These are phyloP conservation scores for Patella caerulea DNA, from an alignment of 2,888 invertebrate species.

Conservation along the genomic window DNA sequence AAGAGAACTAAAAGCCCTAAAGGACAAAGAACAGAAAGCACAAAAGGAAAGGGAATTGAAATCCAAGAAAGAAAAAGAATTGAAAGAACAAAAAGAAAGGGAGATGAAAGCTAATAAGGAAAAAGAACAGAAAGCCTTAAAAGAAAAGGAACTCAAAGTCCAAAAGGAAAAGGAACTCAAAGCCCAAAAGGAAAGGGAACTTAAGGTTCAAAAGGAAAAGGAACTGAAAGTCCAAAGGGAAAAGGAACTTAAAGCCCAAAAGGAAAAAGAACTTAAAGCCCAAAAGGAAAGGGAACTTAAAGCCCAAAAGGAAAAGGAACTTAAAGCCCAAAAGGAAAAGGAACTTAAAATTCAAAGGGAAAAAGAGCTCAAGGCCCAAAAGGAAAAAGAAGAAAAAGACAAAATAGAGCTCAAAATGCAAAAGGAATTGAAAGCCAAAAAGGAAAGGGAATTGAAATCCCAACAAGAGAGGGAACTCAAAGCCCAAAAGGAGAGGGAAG, in stretches of 20 bases:
- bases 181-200: constrained; percentile 18
- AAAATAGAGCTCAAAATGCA: constrained; percentile 10
- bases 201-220: background rate
- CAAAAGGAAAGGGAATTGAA: background rate
- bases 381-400: constrained; percentile 11
- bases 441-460: background rate
- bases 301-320: background rate
- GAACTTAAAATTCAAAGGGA: background rate
- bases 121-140: background rate
- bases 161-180: background rate
- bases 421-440: background rate
- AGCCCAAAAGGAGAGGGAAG: constrained; percentile 10
- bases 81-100: constrained; percentile 10
- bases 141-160: background rate
- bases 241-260: constrained; percentile 5
- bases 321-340: background rate
- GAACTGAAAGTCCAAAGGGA: background rate
- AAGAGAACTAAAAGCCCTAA: background rate
- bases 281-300: background rate
- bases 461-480: background rate
- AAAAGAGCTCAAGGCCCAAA: constrained; percentile 4
- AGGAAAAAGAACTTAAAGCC: background rate
- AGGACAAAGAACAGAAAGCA: constrained; percentile 1
- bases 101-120: constrained; percentile 6
- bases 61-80: background rate